Base-by-base conservation (phyloP, 2,113 vertebrate species). In the Toxotes jaculatrix region DNA sequence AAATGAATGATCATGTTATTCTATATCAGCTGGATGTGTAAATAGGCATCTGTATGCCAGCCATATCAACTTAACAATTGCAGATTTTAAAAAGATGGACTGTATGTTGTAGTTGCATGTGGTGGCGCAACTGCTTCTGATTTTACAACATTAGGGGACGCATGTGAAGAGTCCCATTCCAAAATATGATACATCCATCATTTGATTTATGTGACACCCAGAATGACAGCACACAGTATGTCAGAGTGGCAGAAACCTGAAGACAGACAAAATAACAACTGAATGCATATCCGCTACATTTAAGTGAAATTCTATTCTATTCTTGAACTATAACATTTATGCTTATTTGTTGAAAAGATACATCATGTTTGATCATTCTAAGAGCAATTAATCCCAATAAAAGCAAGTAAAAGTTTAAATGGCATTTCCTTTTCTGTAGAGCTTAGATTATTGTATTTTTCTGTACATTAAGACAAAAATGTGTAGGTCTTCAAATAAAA, bases 401-500 rank as follows among this genome's bases (percentile, higher is more conserved):
- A 38, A 34, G 51, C 49, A 47, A 67, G 61, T 71, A 7, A 21
- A 13, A 60, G 34, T 61, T 21, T n/a, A 70, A 63, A 31, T 6
- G 5, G 9, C 12, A 68, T 74, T 61, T 40, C 7, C 45, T 71
- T 1, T 38, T 23, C 7, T 12, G 23, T 17, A 38, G 53, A 62
- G 7, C 16, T 63, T 1, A 40, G 23, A 74, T 62, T 69, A 64
- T 51, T 43, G 55, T 17, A 53, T 73, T 56, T 72, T 53, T 75
- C 47, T 49, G 12, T 21, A 47, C 4, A 81, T 60, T 21, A 55
- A 21, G 9, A 60, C 42, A 7, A 61, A 51, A 40, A 42, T 56
- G 11, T 66, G 36, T 43, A n/a, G n/a, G 11, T 73, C 10, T 70
- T 76, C 51, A 59, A 66, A 74, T 60, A 65, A 57, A 69, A 81